Conservation (phyloP, 2,113 vertebrate genomes). For the Atherinomorus stipes region DNA sequence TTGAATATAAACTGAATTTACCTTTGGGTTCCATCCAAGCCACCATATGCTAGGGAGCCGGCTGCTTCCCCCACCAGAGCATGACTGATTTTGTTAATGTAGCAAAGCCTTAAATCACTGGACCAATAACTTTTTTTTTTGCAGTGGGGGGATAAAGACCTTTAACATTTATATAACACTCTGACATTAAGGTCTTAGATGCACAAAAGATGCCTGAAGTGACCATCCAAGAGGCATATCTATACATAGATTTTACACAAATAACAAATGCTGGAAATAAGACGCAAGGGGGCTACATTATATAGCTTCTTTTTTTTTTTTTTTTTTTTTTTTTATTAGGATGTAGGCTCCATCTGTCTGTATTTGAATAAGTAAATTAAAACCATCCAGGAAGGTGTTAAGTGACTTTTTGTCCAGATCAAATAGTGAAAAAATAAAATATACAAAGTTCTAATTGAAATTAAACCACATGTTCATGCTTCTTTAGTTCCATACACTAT, state of each 20-base stretch:
- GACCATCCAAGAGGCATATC: no score
- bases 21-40: constrained; percentile 70
- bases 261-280: neutral
- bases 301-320: no score
- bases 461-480: no score
- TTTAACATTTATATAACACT: constrained; percentile 59
- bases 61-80: constrained; percentile 51
- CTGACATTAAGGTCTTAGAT: constrained; percentile 33
- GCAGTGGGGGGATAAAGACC: constrained; percentile 45
- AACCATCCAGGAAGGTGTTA: neutral
- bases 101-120: constrained; percentile 74
- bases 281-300: no score
- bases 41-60: constrained; percentile 69
- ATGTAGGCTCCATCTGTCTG: neutral
- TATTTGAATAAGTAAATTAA: neutral
- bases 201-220: constrained; percentile 28
- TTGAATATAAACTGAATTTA: constrained; percentile 80
- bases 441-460: no score
- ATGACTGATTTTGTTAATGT: constrained; percentile 79
- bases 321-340: neutral
- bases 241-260: neutral
- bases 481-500: no score
- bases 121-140: constrained; percentile 46
- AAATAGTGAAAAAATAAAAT: no score
- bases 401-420: neutral